Evolutionary conservation across 64 coral and sea anemone species (phyloP).

Genomic region (Stichodactyla helianthus): DNA sequence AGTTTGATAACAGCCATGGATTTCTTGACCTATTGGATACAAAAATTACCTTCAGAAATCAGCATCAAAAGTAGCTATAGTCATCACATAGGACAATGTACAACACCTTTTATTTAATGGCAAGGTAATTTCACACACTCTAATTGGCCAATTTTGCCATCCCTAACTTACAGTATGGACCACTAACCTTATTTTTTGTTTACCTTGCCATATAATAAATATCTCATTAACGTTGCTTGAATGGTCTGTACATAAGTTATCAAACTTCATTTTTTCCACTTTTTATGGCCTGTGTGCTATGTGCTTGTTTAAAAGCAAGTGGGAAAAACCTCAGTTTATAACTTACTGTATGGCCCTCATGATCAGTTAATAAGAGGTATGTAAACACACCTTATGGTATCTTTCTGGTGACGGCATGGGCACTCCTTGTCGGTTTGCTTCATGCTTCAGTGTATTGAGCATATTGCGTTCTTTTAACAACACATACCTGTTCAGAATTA

Average conservation of each 20-base stretch:
- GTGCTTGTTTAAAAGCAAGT: too few relatives aligned
- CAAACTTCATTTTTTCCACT: too few relatives aligned
- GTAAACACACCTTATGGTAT: conserved; percentile 74
- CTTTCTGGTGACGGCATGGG: conserved; percentile 92
- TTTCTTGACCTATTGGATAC: conserved; percentile 68
- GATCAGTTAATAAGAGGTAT: too few relatives aligned
- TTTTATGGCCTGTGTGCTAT: too few relatives aligned
- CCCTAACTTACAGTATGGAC: too few relatives aligned
- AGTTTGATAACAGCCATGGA: conserved; percentile 93
- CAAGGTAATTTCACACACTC: too few relatives aligned
- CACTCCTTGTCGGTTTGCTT: conserved; percentile 77
- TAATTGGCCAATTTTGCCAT: too few relatives aligned
- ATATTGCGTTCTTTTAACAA: conserved; percentile 93
- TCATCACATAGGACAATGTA: not conserved
- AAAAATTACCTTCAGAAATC: not conserved
- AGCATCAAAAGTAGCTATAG: not conserved
- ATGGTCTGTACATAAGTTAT: too few relatives aligned
- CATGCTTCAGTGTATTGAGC: conserved; percentile 75
- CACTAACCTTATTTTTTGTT: too few relatives aligned
- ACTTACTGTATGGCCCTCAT: not conserved
- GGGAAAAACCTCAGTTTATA: not conserved
- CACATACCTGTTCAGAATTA: conserved; percentile 57
- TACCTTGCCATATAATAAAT: too few relatives aligned
- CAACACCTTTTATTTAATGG: not conserved
- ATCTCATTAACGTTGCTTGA: too few relatives aligned